Evolutionary conservation across 2,888 invertebrate genomes (phyloP).

Genomic region (Achlya flavicornis): DNA sequence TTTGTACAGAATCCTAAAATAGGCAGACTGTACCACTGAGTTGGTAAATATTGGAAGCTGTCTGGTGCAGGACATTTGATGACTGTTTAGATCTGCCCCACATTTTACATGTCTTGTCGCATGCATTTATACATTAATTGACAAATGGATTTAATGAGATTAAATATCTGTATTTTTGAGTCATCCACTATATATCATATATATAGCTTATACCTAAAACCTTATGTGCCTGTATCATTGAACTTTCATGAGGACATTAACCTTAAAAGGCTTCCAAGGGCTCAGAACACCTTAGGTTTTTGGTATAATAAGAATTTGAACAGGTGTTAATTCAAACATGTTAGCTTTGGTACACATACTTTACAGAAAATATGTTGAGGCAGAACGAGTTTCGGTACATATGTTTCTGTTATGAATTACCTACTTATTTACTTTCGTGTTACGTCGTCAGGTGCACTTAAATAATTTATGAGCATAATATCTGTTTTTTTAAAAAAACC

Average conservation of each 20-base stretch:
- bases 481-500: slow-evolving; percentile 20
- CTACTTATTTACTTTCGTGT: slow-evolving; percentile 7
- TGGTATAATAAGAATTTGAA: slow-evolving; percentile 21
- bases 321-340: slow-evolving; percentile 38
- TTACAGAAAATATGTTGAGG: background rate
- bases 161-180: too few relatives aligned
- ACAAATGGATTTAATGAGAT: too few relatives aligned
- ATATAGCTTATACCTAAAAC: too few relatives aligned
- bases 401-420: slow-evolving; percentile 8
- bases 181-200: too few relatives aligned
- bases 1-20: background rate
- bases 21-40: background rate
- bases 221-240: slow-evolving; percentile 18
- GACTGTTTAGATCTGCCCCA: too few relatives aligned
- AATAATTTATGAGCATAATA: slow-evolving; percentile 18
- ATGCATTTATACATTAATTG: too few relatives aligned
- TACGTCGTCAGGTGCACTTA: slow-evolving; percentile 11
- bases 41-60: background rate
- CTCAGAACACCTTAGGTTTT: slow-evolving; percentile 27
- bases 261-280: slow-evolving; percentile 40
- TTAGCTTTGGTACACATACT: background rate
- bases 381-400: background rate
- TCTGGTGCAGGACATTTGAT: background rate
- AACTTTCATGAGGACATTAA: slow-evolving; percentile 39
- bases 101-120: too few relatives aligned